These are phyloP conservation scores for Lithobius niger DNA, from an alignment of 1,140 invertebrate genomes.

Conservation along the genomic window DNA sequence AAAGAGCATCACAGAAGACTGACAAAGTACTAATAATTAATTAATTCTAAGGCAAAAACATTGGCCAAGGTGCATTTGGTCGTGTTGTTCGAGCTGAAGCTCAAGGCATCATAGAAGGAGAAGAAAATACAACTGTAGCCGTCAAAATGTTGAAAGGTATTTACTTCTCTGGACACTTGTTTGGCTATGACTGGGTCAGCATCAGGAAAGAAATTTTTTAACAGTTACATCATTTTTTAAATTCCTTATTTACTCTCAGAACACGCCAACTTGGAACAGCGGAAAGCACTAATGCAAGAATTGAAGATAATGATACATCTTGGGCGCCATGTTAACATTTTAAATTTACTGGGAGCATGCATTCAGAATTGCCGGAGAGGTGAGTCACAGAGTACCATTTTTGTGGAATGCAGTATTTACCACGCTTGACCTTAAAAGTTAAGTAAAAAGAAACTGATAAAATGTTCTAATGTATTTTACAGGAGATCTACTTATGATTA, in stretches of 20 bases:
- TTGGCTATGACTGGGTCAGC: background rate
- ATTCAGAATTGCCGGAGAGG: constrained; percentile 80
- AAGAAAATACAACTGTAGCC: constrained; percentile 56
- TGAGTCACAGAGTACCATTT: constrained; percentile 35
- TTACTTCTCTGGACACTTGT: too few species aligned
- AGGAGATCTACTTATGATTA: constrained; percentile 78
- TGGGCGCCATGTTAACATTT: constrained; percentile 85
- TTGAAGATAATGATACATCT: constrained; percentile 91
- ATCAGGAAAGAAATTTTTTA: background rate
- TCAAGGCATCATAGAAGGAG: constrained; percentile 50
- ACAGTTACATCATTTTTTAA: background rate
- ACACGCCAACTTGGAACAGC: constrained; percentile 17
- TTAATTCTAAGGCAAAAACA: too few species aligned
- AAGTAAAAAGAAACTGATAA: background rate
- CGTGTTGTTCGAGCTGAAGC: constrained; percentile 72
- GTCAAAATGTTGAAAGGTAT: constrained; percentile 67
- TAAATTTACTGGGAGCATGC: constrained; percentile 84
- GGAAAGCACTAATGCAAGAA: constrained; percentile 67
- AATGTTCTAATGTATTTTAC: constrained; percentile 20
- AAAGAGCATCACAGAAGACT: too few species aligned
- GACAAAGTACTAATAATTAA: too few species aligned
- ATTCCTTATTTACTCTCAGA: constrained; percentile 14
- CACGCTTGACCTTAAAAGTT: background rate
- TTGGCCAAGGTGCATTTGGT: constrained; percentile 85
- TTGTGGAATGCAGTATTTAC: background rate